Evolutionary conservation across 1,140 invertebrate species (phyloP).

Genomic region (Probaryconus sp.): DNA sequence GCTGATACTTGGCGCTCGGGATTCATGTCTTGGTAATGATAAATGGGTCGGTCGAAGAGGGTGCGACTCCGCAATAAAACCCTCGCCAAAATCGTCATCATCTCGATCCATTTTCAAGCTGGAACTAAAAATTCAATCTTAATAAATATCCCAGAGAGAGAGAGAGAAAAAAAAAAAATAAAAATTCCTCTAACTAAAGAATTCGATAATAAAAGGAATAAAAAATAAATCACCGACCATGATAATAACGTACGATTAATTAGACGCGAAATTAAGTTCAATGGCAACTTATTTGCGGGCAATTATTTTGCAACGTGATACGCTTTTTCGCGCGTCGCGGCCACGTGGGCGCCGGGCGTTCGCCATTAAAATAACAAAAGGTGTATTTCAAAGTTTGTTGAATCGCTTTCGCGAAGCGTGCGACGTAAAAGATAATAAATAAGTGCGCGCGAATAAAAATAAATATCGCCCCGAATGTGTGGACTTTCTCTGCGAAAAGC

Average conservation of each 20-base stretch:
- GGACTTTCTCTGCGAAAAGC: constrained; percentile 72
- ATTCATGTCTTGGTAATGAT: constrained; percentile 75
- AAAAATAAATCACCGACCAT: no score
- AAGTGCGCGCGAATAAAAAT: constrained; percentile 27
- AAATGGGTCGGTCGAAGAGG: constrained; percentile 78
- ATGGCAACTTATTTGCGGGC: constrained; percentile 44
- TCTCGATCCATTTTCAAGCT: constrained; percentile 76
- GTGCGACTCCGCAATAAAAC: constrained; percentile 80
- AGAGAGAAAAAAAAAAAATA: no score
- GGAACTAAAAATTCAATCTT: background rate
- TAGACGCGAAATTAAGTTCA: constrained; percentile 16
- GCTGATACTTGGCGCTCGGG: constrained; percentile 78
- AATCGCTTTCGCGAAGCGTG: background rate
- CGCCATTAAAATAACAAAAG: no score
- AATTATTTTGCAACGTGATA: background rate
- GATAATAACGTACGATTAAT: no score
- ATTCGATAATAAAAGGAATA: no score
- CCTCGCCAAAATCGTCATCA: constrained; percentile 79
- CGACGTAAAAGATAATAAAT: constrained; percentile 1
- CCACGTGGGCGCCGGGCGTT: no score
- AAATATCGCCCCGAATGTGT: constrained; percentile 28
- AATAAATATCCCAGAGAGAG: background rate
- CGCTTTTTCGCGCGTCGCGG: no score
- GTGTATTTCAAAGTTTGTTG: background rate
- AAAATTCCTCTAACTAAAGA: no score